Conservation (phyloP, 2,888 invertebrate species). For the Graphium colonna region DNA sequence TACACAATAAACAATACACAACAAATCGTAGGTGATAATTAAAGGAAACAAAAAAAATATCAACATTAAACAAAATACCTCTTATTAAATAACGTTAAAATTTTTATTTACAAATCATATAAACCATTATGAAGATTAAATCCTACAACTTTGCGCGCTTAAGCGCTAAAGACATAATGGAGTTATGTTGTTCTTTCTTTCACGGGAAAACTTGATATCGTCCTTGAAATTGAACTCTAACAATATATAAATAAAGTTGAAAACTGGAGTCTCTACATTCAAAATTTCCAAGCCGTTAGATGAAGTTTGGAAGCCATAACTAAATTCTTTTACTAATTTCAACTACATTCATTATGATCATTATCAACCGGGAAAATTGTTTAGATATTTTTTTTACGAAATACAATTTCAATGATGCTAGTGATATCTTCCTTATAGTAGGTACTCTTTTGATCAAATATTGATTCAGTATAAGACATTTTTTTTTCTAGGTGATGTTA, state of each 20-base stretch:
- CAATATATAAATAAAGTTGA: not conserved
- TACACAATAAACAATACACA: no score
- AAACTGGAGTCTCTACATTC: not conserved
- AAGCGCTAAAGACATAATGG: conserved; percentile 12
- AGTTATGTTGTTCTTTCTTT: conserved; percentile 11
- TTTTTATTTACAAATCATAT: no score
- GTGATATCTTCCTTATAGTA: no score
- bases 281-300: not conserved
- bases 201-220: not conserved
- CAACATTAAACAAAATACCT: no score
- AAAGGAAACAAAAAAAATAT: no score
- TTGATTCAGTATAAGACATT: no score
- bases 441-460: no score
- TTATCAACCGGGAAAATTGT: not conserved
- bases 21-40: no score
- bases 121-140: not conserved
- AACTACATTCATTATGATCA: not conserved
- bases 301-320: not conserved
- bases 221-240: conserved; percentile 12
- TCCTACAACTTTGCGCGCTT: not conserved
- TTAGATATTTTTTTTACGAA: not conserved
- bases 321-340: not conserved
- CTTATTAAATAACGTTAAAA: no score
- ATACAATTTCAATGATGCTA: no score
- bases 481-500: no score